Percentiles rank a stretch among this genome's conserved stretches.
Evolutionary conservation across 2,113 vertebrate species (phyloP).

Genomic region (Pedetes capensis): DNA sequence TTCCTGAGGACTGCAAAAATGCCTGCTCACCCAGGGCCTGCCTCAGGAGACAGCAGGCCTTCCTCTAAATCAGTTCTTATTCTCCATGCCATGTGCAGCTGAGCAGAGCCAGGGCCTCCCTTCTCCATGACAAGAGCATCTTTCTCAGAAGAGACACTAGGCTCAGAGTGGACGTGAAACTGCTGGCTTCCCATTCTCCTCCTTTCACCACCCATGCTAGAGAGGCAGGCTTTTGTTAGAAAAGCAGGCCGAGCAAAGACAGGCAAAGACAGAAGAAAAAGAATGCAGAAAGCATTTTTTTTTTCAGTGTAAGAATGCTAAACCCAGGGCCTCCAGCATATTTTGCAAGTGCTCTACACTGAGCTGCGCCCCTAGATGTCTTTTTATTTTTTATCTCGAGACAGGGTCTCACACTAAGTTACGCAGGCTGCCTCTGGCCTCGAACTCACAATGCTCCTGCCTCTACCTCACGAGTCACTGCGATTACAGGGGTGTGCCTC

Average conservation of each 20-base stretch:
- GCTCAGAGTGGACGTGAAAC: background rate
- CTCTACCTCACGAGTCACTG: too few relatives aligned
- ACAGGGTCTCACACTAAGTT: too few relatives aligned
- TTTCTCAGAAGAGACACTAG: background rate
- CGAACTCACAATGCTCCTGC: too few relatives aligned
- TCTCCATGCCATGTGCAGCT: background rate
- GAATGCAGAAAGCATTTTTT: background rate
- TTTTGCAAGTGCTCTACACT: too few relatives aligned
- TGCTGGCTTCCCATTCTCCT: background rate
- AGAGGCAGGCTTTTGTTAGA: background rate
- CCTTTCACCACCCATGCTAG: background rate
- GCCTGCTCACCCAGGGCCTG: background rate
- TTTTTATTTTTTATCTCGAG: too few relatives aligned
- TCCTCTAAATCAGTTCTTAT: conserved; percentile 26
- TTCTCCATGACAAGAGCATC: background rate
- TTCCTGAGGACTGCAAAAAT: background rate
- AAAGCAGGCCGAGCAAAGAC: background rate
- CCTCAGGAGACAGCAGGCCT: background rate
- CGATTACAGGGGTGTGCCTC: too few relatives aligned
- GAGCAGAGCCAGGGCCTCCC: background rate
- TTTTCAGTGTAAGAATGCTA: too few relatives aligned
- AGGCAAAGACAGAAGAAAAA: background rate
- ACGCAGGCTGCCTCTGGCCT: too few relatives aligned
- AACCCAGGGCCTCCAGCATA: too few relatives aligned
- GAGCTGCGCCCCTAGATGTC: too few relatives aligned